Evolutionary conservation across 2,797 vertebrate genomes (phyloP).

Genomic region (Semotilus atromaculatus): DNA sequence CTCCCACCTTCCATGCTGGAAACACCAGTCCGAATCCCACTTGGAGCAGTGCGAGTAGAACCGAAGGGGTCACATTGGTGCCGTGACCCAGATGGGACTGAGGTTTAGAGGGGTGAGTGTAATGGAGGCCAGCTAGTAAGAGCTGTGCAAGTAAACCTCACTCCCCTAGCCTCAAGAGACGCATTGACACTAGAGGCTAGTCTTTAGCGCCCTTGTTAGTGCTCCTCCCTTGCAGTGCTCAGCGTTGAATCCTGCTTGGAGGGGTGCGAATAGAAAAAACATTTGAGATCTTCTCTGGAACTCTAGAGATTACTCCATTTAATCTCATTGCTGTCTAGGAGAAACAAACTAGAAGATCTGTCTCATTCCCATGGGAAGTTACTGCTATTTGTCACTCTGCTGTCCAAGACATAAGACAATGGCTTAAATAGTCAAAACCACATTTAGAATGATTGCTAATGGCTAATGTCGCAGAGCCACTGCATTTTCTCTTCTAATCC

Average conservation of each 20-base stretch:
- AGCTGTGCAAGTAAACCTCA: not conserved
- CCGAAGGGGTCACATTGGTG: not conserved
- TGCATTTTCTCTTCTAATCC: not conserved
- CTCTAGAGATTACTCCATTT: not conserved
- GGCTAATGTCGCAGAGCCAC: rapidly evolving
- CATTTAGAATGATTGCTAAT: not conserved
- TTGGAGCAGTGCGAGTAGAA: not conserved
- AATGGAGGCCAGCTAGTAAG: not conserved
- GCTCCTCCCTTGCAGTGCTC: not conserved
- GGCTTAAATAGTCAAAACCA: not conserved
- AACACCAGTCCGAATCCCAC: not conserved
- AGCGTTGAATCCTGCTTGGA: not conserved
- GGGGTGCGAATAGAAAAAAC: not conserved
- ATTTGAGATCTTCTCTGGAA: too few species aligned
- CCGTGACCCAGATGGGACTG: not conserved
- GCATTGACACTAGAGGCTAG: not conserved
- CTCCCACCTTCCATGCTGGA: not conserved
- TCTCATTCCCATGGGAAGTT: not conserved
- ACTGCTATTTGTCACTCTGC: not conserved
- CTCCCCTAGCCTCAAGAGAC: not conserved
- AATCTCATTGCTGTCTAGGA: not conserved
- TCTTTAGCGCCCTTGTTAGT: not conserved
- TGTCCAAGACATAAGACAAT: not conserved
- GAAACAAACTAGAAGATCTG: not conserved
- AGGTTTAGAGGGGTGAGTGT: not conserved